These are phyloP conservation scores for Lamprologus tigripictilis DNA, from an alignment of 2,113 vertebrate genomes.

Conservation along the genomic window DNA sequence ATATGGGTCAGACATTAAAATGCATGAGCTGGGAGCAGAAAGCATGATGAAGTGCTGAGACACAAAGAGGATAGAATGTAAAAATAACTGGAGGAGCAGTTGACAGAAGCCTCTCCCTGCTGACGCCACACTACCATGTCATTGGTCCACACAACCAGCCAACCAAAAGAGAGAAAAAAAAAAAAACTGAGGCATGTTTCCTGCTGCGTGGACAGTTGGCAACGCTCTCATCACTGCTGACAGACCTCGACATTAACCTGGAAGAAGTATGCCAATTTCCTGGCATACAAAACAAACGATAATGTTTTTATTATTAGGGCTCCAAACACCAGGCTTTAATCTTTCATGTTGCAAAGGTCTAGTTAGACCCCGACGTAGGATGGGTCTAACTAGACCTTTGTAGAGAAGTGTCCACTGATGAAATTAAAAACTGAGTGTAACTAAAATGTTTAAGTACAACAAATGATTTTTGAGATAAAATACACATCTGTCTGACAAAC, in stretches of 20 bases:
- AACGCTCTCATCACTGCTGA: neutral
- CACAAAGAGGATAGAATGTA: conserved; percentile 50
- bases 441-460: neutral
- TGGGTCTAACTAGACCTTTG: neutral
- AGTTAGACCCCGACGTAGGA: neutral
- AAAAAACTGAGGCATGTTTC: neutral
- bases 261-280: neutral
- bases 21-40: conserved; percentile 60
- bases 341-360: neutral
- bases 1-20: conserved; percentile 76
- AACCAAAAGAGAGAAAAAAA: neutral
- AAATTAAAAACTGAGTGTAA: neutral
- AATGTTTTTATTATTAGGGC: neutral
- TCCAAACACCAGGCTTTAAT: neutral
- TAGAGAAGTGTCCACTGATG: neutral
- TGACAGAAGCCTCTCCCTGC: conserved; percentile 7
- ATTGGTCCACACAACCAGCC: conserved; percentile 4
- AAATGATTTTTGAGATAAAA: neutral
- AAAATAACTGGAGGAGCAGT: conserved; percentile 48
- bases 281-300: neutral
- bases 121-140: neutral
- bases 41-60: conserved; percentile 60
- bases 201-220: neutral
- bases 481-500: neutral
- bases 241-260: neutral